These are phyloP conservation scores for Physeter macrocephalus DNA, from an alignment of 2,113 vertebrate genomes.

Conservation along the genomic window DNA sequence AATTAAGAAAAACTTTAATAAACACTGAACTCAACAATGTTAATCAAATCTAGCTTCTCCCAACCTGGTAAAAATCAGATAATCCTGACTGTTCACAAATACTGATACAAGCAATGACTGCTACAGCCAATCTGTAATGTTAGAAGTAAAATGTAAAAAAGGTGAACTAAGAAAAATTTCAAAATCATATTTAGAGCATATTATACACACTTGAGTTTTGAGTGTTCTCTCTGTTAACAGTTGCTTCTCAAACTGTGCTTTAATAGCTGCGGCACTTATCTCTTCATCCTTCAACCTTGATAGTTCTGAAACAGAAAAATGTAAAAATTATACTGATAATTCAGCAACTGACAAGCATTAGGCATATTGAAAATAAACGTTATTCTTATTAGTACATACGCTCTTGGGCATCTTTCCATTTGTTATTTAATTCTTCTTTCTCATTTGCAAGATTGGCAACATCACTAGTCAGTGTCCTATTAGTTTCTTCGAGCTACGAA, in stretches of 20 bases:
- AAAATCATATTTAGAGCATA: neutral
- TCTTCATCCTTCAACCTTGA: conserved; percentile 89
- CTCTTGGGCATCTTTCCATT: conserved; percentile 90
- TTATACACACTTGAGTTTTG: conserved; percentile 90
- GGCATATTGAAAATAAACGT: neutral
- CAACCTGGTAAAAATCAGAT: neutral
- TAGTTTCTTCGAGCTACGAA: conserved; percentile 94
- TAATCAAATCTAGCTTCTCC: neutral
- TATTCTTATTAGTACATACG: conserved; percentile 79
- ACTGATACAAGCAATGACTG: neutral
- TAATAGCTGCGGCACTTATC: conserved; percentile 86
- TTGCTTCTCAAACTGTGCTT: conserved; percentile 93
- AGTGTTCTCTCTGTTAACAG: conserved; percentile 93
- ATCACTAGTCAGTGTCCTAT: conserved; percentile 94
- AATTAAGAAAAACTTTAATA: neutral
- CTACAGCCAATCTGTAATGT: neutral
- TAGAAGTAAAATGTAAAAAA: neutral
- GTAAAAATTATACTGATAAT: neutral
- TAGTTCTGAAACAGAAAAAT: conserved; percentile 81
- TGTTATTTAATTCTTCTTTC: conserved; percentile 98
- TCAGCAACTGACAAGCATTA: neutral
- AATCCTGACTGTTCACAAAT: neutral
- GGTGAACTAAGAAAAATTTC: neutral
- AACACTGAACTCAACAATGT: neutral
- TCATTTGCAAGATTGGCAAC: conserved; percentile 97